Percentiles rank a stretch among this genome's conserved stretches.
Evolutionary conservation across 2,797 vertebrate species (phyloP).

Genomic region (Merluccius polli): DNA sequence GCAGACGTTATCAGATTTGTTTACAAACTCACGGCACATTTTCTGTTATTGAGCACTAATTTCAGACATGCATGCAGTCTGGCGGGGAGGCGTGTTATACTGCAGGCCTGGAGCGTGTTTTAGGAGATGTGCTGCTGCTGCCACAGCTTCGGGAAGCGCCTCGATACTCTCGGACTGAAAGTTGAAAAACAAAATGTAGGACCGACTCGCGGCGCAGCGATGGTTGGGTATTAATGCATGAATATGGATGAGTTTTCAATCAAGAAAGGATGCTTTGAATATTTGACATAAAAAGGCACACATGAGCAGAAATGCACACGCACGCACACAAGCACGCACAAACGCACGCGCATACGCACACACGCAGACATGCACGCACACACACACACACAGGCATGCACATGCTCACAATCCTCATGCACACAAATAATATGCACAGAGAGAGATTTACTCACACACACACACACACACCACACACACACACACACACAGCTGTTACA

Average conservation of each 20-base stretch:
- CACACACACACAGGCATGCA: background rate
- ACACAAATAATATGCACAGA: background rate
- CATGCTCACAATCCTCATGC: background rate
- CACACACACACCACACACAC: background rate
- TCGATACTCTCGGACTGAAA: constrained; percentile 28
- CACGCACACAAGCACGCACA: background rate
- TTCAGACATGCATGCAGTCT: constrained; percentile 16
- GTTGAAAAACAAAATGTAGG: background rate
- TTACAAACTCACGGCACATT: constrained; percentile 33
- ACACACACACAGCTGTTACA: constrained; percentile 5
- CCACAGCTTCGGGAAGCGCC: constrained; percentile 37
- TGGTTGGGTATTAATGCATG: constrained; percentile 41
- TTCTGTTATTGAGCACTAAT: constrained; percentile 34
- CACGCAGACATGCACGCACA: background rate
- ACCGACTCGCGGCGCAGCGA: constrained; percentile 16
- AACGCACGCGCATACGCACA: background rate
- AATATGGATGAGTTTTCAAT: constrained; percentile 51
- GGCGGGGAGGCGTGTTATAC: constrained; percentile 18
- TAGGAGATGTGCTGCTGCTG: constrained; percentile 31
- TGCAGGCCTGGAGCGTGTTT: background rate
- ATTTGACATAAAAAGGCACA: constrained; percentile 29
- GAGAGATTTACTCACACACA: background rate
- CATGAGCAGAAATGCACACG: background rate
- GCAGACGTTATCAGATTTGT: constrained; percentile 26
- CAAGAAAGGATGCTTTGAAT: constrained; percentile 21